Conservation (phyloP, 2,888 invertebrate genomes). For the Plagodis pulveraria region DNA sequence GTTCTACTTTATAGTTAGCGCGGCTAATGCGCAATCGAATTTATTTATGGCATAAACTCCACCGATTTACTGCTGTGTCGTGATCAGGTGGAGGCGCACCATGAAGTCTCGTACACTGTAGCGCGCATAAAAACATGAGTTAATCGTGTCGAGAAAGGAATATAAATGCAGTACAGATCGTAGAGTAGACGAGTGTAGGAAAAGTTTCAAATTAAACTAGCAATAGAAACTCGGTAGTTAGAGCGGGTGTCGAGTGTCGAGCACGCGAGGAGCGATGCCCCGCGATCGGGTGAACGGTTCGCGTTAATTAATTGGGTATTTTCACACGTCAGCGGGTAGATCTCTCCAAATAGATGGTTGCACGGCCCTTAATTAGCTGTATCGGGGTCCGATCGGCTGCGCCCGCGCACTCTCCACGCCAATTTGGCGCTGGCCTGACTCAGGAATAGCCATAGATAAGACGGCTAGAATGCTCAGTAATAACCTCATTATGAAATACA, state of each 20-base stretch:
- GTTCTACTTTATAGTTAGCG: conserved; percentile 50
- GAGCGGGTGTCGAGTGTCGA: conserved; percentile 49
- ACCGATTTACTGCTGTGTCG: conserved; percentile 47
- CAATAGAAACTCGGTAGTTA: conserved; percentile 57
- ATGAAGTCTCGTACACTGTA: conserved; percentile 20
- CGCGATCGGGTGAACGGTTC: conserved; percentile 66
- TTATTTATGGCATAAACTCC: conserved; percentile 49
- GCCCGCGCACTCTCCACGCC: conserved; percentile 80
- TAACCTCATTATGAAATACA: conserved; percentile 83
- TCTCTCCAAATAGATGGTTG: conserved; percentile 83
- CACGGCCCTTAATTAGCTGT: conserved; percentile 82
- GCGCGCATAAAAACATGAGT: conserved; percentile 15
- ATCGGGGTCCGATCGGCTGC: conserved; percentile 76
- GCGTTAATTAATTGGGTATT: conserved; percentile 85
- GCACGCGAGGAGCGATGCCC: conserved; percentile 76
- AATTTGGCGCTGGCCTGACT: conserved; percentile 79
- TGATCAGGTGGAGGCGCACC: conserved; percentile 38
- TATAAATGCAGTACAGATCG: conserved; percentile 32
- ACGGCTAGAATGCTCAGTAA: conserved; percentile 76
- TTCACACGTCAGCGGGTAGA: conserved; percentile 84
- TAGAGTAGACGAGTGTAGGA: conserved; percentile 44
- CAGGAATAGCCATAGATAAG: conserved; percentile 74
- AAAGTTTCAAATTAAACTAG: conserved; percentile 58
- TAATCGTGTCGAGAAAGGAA: conserved; percentile 22
- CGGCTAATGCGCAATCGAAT: conserved; percentile 52